phyloP scores from a whole-genome alignment of 2,113 vertebrate genomes.

The Dicentrarchus labrax region DNA sequence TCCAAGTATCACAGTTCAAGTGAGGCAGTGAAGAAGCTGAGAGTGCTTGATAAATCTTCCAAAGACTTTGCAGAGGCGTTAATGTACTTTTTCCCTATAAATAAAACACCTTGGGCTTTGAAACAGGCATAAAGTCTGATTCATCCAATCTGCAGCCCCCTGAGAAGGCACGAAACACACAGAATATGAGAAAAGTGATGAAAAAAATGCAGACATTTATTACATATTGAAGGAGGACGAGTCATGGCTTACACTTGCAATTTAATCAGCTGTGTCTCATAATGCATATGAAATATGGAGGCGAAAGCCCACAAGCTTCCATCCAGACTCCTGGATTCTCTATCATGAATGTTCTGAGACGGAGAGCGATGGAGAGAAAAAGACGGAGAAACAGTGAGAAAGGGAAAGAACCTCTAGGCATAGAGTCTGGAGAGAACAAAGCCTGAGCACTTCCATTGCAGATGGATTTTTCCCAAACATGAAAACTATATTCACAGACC shows the following conservation, averaged over 20 bases:
- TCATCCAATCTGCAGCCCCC: slow-evolving; percentile 64
- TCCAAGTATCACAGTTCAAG: slow-evolving; percentile 43
- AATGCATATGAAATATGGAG: slow-evolving; percentile 74
- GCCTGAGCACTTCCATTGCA: slow-evolving; percentile 57
- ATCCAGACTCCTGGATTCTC: slow-evolving; percentile 48
- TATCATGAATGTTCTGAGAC: slow-evolving; percentile 39
- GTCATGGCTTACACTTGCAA: slow-evolving; percentile 62
- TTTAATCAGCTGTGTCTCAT: slow-evolving; percentile 76
- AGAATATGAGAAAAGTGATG: slow-evolving; percentile 65
- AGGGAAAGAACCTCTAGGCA: slow-evolving; percentile 52
- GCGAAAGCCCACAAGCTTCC: slow-evolving; percentile 59
- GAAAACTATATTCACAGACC: slow-evolving; percentile 58
- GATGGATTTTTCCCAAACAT: slow-evolving; percentile 63
- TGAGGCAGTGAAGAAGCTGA: slow-evolving; percentile 17
- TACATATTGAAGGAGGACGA: slow-evolving; percentile 69
- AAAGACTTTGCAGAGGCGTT: slow-evolving; percentile 63
- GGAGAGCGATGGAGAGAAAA: slow-evolving; percentile 31
- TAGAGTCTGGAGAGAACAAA: slow-evolving; percentile 69
- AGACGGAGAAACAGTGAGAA: slow-evolving; percentile 34
- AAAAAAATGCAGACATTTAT: slow-evolving; percentile 59
- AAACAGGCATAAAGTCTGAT: slow-evolving; percentile 70
- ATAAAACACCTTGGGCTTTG: slow-evolving; percentile 75
- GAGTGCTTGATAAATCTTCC: slow-evolving; percentile 70
- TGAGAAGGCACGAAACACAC: slow-evolving; percentile 48
- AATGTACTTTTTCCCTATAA: slow-evolving; percentile 70